Conservation (phyloP, 1,140 invertebrate genomes). For the Drosophila murphyi region DNA sequence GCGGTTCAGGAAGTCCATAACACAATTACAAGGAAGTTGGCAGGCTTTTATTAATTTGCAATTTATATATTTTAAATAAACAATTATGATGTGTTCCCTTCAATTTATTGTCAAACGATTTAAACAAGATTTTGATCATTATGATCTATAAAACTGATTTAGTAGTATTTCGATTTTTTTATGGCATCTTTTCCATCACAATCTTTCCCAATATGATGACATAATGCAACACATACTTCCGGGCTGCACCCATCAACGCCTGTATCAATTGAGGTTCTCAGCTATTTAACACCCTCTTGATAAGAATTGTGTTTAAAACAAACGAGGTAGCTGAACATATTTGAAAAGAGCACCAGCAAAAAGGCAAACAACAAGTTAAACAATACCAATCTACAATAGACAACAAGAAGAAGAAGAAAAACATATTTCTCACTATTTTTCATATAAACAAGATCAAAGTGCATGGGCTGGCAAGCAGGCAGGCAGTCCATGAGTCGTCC, state of each 20-base stretch:
- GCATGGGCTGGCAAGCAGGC: slow-evolving; percentile 35
- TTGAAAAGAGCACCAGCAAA: slow-evolving; percentile 24
- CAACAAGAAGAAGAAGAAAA: slow-evolving; percentile 46
- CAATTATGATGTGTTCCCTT: not conserved
- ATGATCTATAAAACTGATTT: not conserved
- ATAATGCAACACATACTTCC: slow-evolving; percentile 47
- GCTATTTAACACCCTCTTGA: slow-evolving; percentile 74
- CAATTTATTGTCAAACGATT: not conserved
- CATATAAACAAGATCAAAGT: slow-evolving; percentile 81
- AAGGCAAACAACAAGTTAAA: slow-evolving; percentile 42
- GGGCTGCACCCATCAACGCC: slow-evolving; percentile 31
- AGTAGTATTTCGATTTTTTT: not conserved
- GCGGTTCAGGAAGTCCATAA: not conserved
- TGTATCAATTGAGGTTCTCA: slow-evolving; percentile 37
- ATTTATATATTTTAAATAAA: not conserved
- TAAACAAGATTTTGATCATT: not conserved
- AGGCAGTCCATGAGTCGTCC: slow-evolving; percentile 62
- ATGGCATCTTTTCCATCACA: slow-evolving; percentile 26
- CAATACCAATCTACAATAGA: slow-evolving; percentile 40
- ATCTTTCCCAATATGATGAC: slow-evolving; percentile 46
- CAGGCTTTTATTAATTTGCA: not conserved
- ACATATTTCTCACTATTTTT: slow-evolving; percentile 71
- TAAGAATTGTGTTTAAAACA: slow-evolving; percentile 69
- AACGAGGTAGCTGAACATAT: slow-evolving; percentile 28
- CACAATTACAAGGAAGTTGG: not conserved